Conservation (phyloP, 2,113 vertebrate species). For the Pluvialis apricaria region DNA sequence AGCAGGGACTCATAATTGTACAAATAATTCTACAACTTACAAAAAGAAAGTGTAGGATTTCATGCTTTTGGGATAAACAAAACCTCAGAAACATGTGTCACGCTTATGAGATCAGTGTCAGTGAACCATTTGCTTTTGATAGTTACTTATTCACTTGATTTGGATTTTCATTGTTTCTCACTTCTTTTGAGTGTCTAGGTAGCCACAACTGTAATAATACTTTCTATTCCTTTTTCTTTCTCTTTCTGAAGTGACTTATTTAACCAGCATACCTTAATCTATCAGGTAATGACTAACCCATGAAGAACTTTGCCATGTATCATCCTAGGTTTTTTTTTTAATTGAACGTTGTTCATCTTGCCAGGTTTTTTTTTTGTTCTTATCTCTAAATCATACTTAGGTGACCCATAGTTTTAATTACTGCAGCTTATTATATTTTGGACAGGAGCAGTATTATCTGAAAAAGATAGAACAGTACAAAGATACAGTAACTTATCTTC, state of each 20-base stretch:
- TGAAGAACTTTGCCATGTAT: background rate
- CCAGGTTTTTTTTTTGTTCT: background rate
- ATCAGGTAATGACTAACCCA: background rate
- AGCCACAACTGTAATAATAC: background rate
- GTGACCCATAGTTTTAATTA: background rate
- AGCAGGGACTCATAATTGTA: background rate
- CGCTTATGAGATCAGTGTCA: background rate
- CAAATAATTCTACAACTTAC: background rate
- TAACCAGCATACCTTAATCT: background rate
- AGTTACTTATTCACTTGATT: background rate
- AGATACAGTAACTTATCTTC: background rate
- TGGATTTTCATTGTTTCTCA: background rate
- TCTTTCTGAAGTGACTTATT: background rate
- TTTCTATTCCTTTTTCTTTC: background rate
- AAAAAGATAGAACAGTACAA: background rate
- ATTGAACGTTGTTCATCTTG: background rate
- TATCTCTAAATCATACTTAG: background rate
- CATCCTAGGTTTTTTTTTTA: background rate
- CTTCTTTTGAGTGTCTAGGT: background rate
- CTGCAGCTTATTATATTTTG: background rate
- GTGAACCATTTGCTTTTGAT: background rate
- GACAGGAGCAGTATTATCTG: background rate
- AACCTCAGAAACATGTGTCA: background rate
- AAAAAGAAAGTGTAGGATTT: background rate
- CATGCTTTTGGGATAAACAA: background rate